Evolutionary conservation across 2,888 invertebrate genomes (phyloP).

Genomic region (Beris morrisii): DNA sequence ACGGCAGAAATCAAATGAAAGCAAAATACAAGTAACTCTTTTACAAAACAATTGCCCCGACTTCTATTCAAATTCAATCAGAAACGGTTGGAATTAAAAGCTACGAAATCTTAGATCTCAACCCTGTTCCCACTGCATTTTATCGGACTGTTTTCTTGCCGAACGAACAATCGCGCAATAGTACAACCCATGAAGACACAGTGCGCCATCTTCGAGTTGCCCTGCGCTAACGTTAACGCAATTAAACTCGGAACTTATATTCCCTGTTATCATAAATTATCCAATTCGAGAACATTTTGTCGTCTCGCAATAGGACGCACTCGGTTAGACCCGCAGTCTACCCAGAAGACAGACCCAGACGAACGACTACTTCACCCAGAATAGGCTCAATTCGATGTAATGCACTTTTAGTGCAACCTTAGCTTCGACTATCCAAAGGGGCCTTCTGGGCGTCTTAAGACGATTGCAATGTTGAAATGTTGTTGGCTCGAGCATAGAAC

Average conservation of each 20-base stretch:
- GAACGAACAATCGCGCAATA: slow-evolving; percentile 1
- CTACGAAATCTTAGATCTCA: slow-evolving; percentile 17
- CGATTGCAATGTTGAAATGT: too few relatives aligned
- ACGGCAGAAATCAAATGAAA: too few relatives aligned
- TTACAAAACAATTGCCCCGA: slow-evolving; percentile 12
- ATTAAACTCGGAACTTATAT: slow-evolving; percentile 43
- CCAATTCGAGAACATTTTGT: slow-evolving; percentile 44
- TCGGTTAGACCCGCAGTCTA: not conserved
- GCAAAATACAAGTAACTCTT: too few relatives aligned
- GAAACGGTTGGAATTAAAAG: slow-evolving; percentile 7
- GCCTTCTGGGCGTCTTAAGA: too few relatives aligned
- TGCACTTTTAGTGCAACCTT: too few relatives aligned
- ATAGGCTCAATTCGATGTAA: too few relatives aligned
- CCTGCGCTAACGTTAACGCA: slow-evolving; percentile 39
- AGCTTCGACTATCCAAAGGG: too few relatives aligned
- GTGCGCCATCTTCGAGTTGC: slow-evolving; percentile 17
- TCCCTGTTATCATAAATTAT: slow-evolving; percentile 43
- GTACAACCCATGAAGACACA: not conserved
- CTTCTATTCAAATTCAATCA: slow-evolving; percentile 30
- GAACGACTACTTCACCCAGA: too few relatives aligned
- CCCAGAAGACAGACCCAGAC: too few relatives aligned
- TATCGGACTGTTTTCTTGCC: slow-evolving; percentile 16
- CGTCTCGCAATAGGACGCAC: slow-evolving; percentile 33
- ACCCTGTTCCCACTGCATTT: slow-evolving; percentile 24
- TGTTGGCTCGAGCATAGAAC: too few relatives aligned